A percentile compares a stretch with the other conserved stretches of the same genome.
phyloP scores from a whole-genome alignment of 2,888 invertebrate species.

The Acleris literana region DNA sequence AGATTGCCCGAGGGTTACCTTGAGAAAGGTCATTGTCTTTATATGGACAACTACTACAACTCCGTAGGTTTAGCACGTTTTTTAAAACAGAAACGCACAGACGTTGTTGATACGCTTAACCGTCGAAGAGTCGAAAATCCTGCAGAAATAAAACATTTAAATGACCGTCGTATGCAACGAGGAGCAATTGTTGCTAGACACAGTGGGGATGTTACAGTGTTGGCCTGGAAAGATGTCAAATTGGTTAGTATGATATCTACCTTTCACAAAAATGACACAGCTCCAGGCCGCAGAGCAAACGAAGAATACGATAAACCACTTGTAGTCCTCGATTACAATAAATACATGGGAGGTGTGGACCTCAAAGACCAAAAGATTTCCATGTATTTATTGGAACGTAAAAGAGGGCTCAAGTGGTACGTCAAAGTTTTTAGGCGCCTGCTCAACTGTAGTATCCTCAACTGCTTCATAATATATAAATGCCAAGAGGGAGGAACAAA shows the following conservation, averaged over 20 bases:
- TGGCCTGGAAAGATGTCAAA: slow-evolving; percentile 8
- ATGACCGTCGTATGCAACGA: slow-evolving; percentile 25
- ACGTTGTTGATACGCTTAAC: slow-evolving; percentile 36
- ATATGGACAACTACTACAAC: slow-evolving; percentile 40
- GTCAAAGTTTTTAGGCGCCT: slow-evolving; percentile 36
- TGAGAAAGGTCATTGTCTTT: background rate
- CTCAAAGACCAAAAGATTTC: slow-evolving; percentile 38
- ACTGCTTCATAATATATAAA: slow-evolving; percentile 20
- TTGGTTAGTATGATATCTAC: slow-evolving; percentile 11
- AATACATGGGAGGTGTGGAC: slow-evolving; percentile 37
- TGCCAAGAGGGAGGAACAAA: slow-evolving; percentile 4
- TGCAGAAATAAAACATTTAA: slow-evolving; percentile 25
- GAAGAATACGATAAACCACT: slow-evolving; percentile 8
- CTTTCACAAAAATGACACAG: slow-evolving; percentile 5
- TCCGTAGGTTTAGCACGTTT: slow-evolving; percentile 24
- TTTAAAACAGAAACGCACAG: slow-evolving; percentile 34
- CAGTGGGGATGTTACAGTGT: slow-evolving; percentile 6
- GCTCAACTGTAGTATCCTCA: slow-evolving; percentile 33
- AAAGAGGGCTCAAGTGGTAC: slow-evolving; percentile 39
- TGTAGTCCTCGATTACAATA: slow-evolving; percentile 26
- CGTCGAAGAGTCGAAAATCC: slow-evolving; percentile 29
- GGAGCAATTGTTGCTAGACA: slow-evolving; percentile 23
- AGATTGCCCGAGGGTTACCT: slow-evolving; percentile 35
- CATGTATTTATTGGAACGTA: slow-evolving; percentile 37
- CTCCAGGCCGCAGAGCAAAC: slow-evolving; percentile 7